A percentile compares a stretch with the other conserved stretches of the same genome.
phyloP scores from a whole-genome alignment of 2,113 vertebrate species.

The Eubucco bourcierii region DNA sequence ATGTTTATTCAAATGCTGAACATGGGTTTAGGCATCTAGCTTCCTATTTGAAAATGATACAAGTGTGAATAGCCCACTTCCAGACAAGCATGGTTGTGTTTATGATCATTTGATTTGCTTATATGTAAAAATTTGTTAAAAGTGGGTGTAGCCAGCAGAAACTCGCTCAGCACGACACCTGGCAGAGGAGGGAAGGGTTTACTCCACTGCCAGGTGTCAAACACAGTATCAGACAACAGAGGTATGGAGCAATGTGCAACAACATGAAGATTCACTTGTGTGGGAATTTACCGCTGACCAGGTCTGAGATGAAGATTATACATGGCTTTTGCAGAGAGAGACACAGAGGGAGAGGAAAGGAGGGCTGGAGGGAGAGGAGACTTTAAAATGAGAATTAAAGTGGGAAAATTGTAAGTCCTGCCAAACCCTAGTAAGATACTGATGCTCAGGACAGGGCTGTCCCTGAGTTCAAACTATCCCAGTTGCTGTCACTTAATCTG shows the following conservation, averaged over 20 bases:
- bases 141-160: neutral
- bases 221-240: neutral
- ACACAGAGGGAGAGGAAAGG: too few relatives aligned
- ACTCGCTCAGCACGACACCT: fast-evolving
- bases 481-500: neutral
- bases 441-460: neutral
- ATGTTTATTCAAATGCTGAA: conserved; percentile 41
- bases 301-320: neutral
- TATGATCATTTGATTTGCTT: neutral
- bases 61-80: conserved; percentile 20
- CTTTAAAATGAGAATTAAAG: neutral
- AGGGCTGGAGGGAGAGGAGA: neutral
- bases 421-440: neutral
- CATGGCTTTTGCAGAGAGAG: neutral
- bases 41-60: conserved; percentile 17
- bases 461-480: neutral
- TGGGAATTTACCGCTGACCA: neutral
- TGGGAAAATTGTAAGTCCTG: neutral
- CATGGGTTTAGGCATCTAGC: conserved; percentile 4
- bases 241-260: neutral
- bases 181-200: neutral
- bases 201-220: neutral
- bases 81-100: neutral
- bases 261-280: neutral
- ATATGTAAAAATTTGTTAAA: neutral